Base-by-base conservation (phyloP, 2,888 invertebrate genomes). In the Drosophila siamana region DNA sequence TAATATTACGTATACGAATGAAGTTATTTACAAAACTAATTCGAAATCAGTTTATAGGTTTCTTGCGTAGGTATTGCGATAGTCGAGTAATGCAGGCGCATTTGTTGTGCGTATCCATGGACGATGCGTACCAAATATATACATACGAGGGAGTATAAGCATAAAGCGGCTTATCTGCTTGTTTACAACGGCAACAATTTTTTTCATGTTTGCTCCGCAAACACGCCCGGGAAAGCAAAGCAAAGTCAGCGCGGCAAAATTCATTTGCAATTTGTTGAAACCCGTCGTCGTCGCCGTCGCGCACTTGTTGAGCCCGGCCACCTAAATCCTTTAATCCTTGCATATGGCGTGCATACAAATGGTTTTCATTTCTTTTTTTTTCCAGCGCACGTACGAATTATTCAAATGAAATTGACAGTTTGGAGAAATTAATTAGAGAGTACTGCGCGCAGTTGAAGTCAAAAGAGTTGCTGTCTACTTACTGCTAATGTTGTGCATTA, bases 221-320 rank as follows among this genome's bases (percentile, higher is more conserved):
- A 87, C 86, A 87, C 71, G 33, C 33, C 33, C 33, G n/a, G 33
- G 52, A 41, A 47, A 22, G 30, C 50, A 38, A 47, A 13, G 30
- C 50, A 38, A 61, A 82, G 60, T 59, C 81, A 57, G 54, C 51
- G 33, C 51, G 33, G 61, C 64, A 71, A 86, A 88, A 76, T 88
- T 80, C 78, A 84, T 88, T 84, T 84, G 40, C 74, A 75, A 77
- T 72, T 75, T 75, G 48, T 40, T 36, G 13, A n/a, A 24, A 50
- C n/a, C n/a, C 33, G 33, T n/a, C 40, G 40, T 26, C 41, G n/a
- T 47, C 59, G 47, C 62, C 51, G 44, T 33, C 16, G 56, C 57
- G 54, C 85, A 88, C 89, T 89, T 88, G 81, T 88, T 82, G 89
- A 89, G 56, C 68, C 69, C 55, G 54, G 60, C 26, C 62, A 40